Conservation (phyloP, 2,888 invertebrate genomes). For the Altica lythri region DNA sequence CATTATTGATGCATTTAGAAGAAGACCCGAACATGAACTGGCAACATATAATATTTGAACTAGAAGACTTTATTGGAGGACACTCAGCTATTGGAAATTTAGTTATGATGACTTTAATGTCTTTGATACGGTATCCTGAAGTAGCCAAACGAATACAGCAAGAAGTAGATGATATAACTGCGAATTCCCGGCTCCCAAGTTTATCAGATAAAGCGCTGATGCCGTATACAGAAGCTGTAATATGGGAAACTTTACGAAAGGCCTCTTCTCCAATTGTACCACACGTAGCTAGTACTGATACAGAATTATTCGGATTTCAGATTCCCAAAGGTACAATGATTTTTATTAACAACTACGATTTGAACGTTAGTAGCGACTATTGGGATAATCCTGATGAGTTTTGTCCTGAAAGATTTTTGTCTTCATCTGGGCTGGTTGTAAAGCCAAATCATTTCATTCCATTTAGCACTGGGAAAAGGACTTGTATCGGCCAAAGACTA, state of each 20-base stretch:
- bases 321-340: constrained; percentile 79
- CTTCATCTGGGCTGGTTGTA: constrained; percentile 54
- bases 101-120: constrained; percentile 75
- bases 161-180: constrained; percentile 70
- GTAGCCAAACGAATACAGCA: constrained; percentile 68
- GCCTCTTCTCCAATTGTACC: constrained; percentile 90
- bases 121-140: constrained; percentile 69
- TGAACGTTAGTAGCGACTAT: constrained; percentile 74
- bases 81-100: constrained; percentile 87
- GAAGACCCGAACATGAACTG: constrained; percentile 68
- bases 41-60: constrained; percentile 78
- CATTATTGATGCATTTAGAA: constrained; percentile 69
- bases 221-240: constrained; percentile 81
- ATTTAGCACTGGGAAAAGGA: constrained; percentile 85
- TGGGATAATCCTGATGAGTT: constrained; percentile 77
- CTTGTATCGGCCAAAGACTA: constrained; percentile 82
- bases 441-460: constrained; percentile 78
- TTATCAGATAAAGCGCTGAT: constrained; percentile 69
- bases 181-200: constrained; percentile 62
- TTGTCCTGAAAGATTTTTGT: constrained; percentile 75
- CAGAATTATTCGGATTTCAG: constrained; percentile 71
- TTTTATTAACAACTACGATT: constrained; percentile 81
- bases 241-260: constrained; percentile 78
- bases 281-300: constrained; percentile 81
- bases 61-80: constrained; percentile 87